phyloP scores from a whole-genome alignment of 1,140 invertebrate genomes.

The Wasmannia auropunctata region DNA sequence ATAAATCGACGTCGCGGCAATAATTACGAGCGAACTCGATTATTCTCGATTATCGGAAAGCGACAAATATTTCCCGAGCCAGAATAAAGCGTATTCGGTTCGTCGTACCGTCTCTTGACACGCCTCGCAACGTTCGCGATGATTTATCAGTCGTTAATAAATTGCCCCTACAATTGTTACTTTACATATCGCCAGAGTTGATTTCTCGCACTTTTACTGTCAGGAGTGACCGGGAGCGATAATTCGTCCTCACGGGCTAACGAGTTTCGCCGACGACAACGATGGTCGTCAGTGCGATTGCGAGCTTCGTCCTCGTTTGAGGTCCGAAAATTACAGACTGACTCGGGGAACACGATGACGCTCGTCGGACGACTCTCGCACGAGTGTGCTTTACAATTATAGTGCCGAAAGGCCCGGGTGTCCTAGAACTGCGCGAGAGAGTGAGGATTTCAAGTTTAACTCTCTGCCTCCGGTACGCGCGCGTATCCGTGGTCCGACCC shows the following conservation, averaged over 20 bases:
- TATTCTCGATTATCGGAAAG: constrained; percentile 36
- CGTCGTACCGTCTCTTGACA: neutral
- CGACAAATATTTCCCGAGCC: constrained; percentile 39
- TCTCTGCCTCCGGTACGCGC: constrained; percentile 3
- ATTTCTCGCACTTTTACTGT: neutral
- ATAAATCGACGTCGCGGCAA: constrained; percentile 36
- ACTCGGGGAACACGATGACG: constrained; percentile 40
- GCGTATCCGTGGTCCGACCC: neutral
- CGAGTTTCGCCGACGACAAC: constrained; percentile 10
- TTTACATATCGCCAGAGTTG: neutral
- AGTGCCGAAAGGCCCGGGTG: constrained; percentile 5
- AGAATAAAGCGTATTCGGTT: neutral
- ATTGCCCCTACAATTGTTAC: neutral
- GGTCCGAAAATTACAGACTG: constrained; percentile 45
- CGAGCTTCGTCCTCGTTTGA: constrained; percentile 42
- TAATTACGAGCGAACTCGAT: constrained; percentile 42
- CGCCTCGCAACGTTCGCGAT: neutral
- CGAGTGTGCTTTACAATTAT: constrained; percentile 54
- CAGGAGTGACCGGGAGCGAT: neutral
- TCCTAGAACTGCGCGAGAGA: constrained; percentile 12
- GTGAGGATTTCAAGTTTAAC: constrained; percentile 35
- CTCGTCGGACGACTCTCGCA: constrained; percentile 25
- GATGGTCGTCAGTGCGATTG: constrained; percentile 40
- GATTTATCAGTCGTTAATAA: constrained; percentile 17
- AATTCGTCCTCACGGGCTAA: neutral